Evolutionary conservation across 2,113 vertebrate species (phyloP), one percentile per base, ranked within the genome.

Genomic region (Aplodontia rufa): DNA sequence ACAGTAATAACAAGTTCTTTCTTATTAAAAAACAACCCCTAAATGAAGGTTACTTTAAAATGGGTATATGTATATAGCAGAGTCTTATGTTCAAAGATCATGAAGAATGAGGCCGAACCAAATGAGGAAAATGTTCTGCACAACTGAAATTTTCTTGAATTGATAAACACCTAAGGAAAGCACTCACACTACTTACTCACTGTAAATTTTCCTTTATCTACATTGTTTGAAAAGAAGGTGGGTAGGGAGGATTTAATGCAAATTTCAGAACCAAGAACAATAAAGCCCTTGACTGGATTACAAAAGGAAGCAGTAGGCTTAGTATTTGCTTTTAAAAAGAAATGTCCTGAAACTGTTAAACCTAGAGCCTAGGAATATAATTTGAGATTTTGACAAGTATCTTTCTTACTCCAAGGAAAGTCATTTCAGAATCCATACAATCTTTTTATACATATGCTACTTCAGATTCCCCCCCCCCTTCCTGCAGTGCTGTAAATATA

Each of bases 31-130:
- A 75, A n/a, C 22, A 40, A 40, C 24, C 91, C 84, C 85, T 83
- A 58, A 81, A 58, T 8, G n/a, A 88, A 91, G 74, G 42, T 75
- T 53, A 92, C 55, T 93, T 14, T 32, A 80, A 87, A 93, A 85
- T 51, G 53, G 47, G 53, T 26, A 12, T n/a, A 8, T 74, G 53
- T 47, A 6, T 55, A 62, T 82, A 69, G 83, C 28, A 87, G 75
- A 66, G 24, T 40, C 47, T 72, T 78, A 22, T 24, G 20, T 45
- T 71, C 90, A 60, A 71, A 71, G 76, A 71, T 13, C 53, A 37
- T 58, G 49, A 82, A n/a, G 14, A 72, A 60, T 28, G 13, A 90
- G 12, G 69, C 40, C 40, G 64, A 62, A 76, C 42, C 69, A 60
- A 20, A 92, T 13, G 16, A 64, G 68, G 45, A 40, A 62, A 82